phyloP scores from a whole-genome alignment of 2,797 vertebrate genomes.

The Macropodus opercularis region DNA sequence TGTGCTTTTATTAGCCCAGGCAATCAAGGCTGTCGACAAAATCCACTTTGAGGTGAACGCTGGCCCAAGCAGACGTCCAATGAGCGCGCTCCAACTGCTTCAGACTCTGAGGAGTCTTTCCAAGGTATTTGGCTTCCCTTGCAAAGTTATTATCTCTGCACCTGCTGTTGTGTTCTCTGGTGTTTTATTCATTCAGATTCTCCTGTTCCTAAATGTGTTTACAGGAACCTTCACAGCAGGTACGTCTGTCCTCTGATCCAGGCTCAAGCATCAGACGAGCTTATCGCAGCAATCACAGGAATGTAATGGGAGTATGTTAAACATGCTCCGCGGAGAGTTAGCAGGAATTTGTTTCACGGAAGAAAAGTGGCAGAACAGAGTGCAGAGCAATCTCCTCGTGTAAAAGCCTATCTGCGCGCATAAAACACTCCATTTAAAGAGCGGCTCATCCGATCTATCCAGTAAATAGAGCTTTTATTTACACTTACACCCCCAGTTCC shows the following conservation, averaged over 20 bases:
- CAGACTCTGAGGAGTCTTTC: conserved; percentile 54
- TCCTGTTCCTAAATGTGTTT: conserved; percentile 37
- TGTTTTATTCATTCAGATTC: conserved; percentile 14
- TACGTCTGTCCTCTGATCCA: conserved; percentile 36
- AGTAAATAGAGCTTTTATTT: not conserved
- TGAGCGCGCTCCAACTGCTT: conserved; percentile 54
- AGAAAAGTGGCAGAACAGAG: not conserved
- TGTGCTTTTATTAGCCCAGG: conserved; percentile 59
- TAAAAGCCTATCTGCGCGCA: not conserved
- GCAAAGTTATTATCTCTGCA: conserved; percentile 32
- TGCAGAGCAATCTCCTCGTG: not conserved
- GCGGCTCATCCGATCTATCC: not conserved
- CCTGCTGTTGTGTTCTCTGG: conserved; percentile 35
- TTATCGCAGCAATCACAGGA: conserved; percentile 2
- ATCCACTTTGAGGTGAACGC: conserved; percentile 77
- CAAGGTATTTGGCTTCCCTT: conserved; percentile 65
- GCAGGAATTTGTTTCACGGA: not conserved
- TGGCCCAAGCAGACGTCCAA: conserved; percentile 28
- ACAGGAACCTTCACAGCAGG: conserved; percentile 45
- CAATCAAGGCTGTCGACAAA: conserved; percentile 72
- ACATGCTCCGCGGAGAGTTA: conserved; percentile 1
- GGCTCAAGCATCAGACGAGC: conserved; percentile 23
- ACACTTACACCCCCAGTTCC: not conserved
- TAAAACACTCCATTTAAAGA: not conserved
- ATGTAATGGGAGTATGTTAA: conserved; percentile 33